Evolutionary conservation across 92 coral and sea anemone species (phyloP).

Genomic region (Parazoanthus darwini): DNA sequence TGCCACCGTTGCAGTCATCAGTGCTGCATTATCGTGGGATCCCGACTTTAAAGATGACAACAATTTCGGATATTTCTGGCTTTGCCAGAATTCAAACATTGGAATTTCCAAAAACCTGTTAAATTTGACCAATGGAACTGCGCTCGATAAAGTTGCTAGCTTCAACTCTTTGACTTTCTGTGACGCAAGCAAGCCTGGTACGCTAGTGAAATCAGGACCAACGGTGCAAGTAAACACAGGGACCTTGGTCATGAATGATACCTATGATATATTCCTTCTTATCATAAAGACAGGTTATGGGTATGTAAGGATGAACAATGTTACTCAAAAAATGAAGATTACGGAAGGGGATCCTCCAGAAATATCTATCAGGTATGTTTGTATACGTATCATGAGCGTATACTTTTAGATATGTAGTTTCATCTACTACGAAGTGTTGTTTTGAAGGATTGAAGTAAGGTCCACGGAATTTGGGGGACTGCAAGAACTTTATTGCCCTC

Average conservation of each 20-base stretch:
- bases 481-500: too few species aligned
- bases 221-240: constrained; percentile 49
- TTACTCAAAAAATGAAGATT: constrained; percentile 53
- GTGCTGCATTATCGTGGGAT: constrained; percentile 57
- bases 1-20: constrained; percentile 31
- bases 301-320: constrained; percentile 28
- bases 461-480: too few species aligned
- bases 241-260: constrained; percentile 39
- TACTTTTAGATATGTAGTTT: too few species aligned
- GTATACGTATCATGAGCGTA: too few species aligned
- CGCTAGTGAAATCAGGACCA: constrained; percentile 46
- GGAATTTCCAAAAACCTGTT: constrained; percentile 13
- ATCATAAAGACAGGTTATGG: constrained; percentile 46
- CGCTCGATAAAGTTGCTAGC: constrained; percentile 23
- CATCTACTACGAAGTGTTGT: too few species aligned
- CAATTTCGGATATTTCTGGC: constrained; percentile 63
- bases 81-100: constrained; percentile 54
- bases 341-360: constrained; percentile 73
- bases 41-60: constrained; percentile 57
- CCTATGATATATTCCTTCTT: constrained; percentile 55
- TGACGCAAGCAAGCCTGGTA: constrained; percentile 40
- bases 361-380: constrained; percentile 49
- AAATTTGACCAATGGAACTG: constrained; percentile 15
- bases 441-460: too few species aligned
- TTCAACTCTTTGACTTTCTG: constrained; percentile 50